Conservation (phyloP, 1,140 invertebrate genomes). For the Temnothorax curvispinosus region DNA sequence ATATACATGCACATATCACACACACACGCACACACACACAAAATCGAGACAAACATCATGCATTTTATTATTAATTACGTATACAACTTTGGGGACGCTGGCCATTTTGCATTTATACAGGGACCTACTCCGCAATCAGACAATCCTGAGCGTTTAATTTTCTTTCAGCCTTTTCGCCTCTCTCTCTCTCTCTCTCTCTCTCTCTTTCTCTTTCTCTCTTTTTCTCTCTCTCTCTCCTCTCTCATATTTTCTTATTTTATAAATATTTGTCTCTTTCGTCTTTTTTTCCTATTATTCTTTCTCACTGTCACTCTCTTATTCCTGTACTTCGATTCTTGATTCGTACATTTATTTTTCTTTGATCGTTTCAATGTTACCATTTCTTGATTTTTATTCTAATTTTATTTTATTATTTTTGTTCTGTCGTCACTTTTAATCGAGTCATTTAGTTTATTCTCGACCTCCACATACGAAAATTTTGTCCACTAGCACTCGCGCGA, state of each 20-base stretch:
- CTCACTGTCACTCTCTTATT: constrained; percentile 6
- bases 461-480: constrained; percentile 63
- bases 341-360: constrained; percentile 81
- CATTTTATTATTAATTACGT: constrained; percentile 80
- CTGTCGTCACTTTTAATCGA: constrained; percentile 67
- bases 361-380: constrained; percentile 85
- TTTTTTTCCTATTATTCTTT: constrained; percentile 12
- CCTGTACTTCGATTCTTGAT: constrained; percentile 35
- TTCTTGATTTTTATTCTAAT: constrained; percentile 65
- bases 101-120: constrained; percentile 86
- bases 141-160: constrained; percentile 86
- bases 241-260: not conserved
- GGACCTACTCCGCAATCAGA: constrained; percentile 86
- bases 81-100: constrained; percentile 86
- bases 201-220: not conserved
- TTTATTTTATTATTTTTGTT: constrained; percentile 64
- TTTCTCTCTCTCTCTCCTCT: not conserved
- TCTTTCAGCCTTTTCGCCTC: constrained; percentile 72
- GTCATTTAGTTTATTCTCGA: constrained; percentile 69
- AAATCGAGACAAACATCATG: constrained; percentile 57
- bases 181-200: not conserved
- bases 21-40: constrained; percentile 56
- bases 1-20: constrained; percentile 57
- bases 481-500: constrained; percentile 72
- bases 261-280: constrained; percentile 66